phyloP scores from a whole-genome alignment of 2,113 vertebrate genomes.

The Hucho hucho region DNA sequence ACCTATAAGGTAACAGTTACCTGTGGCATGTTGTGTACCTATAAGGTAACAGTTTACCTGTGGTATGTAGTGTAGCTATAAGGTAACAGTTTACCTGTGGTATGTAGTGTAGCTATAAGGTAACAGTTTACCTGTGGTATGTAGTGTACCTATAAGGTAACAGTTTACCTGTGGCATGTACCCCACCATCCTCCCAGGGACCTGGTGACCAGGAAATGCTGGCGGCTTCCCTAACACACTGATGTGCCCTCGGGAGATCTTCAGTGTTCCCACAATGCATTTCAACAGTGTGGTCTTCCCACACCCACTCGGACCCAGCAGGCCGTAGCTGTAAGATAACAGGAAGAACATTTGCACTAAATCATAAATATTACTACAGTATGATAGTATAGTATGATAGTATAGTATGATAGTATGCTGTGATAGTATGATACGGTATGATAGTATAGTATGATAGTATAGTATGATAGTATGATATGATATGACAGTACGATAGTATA shows the following conservation, averaged over 20 bases:
- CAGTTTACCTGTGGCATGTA: constrained; percentile 79
- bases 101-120: background rate
- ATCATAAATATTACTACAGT: too few species aligned
- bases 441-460: too few species aligned
- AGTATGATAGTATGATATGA: too few species aligned
- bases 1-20: too few species aligned
- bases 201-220: constrained; percentile 73
- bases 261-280: constrained; percentile 79
- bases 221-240: constrained; percentile 76
- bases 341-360: too few species aligned
- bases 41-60: constrained; percentile 61
- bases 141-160: background rate
- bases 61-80: too few species aligned
- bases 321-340: constrained; percentile 66
- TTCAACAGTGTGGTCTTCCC: constrained; percentile 79
- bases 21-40: background rate
- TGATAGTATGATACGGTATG: too few species aligned
- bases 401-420: too few species aligned
- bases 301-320: constrained; percentile 79
- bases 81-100: too few species aligned
- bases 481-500: too few species aligned
- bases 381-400: too few species aligned
- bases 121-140: background rate
- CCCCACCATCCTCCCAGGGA: constrained; percentile 77
- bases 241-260: constrained; percentile 74